Base-by-base conservation (phyloP, 2,888 invertebrate species). In the Parnassius orleans region DNA sequence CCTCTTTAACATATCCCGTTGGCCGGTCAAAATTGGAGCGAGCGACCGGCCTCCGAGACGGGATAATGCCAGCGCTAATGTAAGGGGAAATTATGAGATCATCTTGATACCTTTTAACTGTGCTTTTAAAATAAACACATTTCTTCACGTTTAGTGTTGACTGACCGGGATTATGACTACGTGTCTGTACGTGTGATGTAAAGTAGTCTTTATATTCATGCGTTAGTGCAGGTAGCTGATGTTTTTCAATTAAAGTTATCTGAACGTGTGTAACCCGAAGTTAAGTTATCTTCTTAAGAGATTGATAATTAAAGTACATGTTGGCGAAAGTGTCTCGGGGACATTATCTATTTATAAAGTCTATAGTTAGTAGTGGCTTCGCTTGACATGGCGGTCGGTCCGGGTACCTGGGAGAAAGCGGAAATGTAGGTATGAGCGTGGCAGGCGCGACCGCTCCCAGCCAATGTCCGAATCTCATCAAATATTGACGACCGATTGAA, bases 1-100 rank as follows among this genome's bases (percentile, higher is more conserved):
- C 85, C 90, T 90, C 80, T 87, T 90, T 90, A 90, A 87, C 87
- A 90, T 90, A 89, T 87, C 84, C 86, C 86, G 86, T 87, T 84
- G 80, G 79, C 72, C 74, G 76, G 76, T 72, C 80, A 68, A 87
- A 88, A 88, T 90, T 87, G 82, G 86, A 83, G 78, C 81, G 82
- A 75, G 76, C 74, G 76, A 78, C 52, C 67, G 72, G 75, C 76
- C 77, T 9, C 77, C 76, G 79, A 80, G 86, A 81, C 75, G 79
- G 80, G 83, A 83, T 88, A 87, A 87, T 86, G 83, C 83, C 78
- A 79, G 75, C 75, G 85, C 83, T 87, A 87, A 88, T 86, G 82
- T 81, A 83, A 86, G 84, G 82, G 83, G 81, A 85, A 15, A 84
- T 86, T 87, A 84, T 83, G 81, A 86, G 84, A 86, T 86, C 84